Evolutionary conservation across 2,888 invertebrate genomes (phyloP).

Genomic region (Pachydiplax longipennis): DNA sequence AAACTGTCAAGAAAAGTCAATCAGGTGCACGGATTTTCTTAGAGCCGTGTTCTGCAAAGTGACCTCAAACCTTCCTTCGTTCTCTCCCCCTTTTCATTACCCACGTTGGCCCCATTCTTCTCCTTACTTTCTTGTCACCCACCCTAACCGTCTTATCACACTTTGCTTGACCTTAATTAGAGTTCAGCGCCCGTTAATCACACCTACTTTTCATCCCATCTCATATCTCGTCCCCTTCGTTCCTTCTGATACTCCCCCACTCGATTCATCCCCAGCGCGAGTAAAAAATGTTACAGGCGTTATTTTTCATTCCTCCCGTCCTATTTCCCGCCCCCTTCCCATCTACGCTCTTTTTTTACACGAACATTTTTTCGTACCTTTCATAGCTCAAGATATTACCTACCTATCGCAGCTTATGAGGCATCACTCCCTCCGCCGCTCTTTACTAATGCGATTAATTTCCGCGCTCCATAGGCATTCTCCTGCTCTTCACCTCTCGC

Average conservation of each 20-base stretch:
- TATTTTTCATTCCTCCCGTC: not conserved
- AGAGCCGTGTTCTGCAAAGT: too few species aligned
- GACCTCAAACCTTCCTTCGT: not conserved
- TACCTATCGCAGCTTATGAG: not conserved
- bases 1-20: not conserved
- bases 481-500: not conserved
- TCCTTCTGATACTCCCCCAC: not conserved
- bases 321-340: not conserved
- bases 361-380: not conserved
- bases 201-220: not conserved
- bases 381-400: not conserved
- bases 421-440: not conserved
- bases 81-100: too few species aligned
- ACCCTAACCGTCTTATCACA: not conserved
- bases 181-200: slow-evolving; percentile 23
- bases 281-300: not conserved
- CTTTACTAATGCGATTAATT: not conserved
- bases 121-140: not conserved
- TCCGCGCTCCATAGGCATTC: not conserved
- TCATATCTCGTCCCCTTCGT: not conserved
- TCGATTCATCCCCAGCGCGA: not conserved
- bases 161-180: slow-evolving; percentile 33
- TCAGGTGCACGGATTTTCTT: not conserved
- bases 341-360: not conserved
- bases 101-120: not conserved